These are phyloP conservation scores for Drosophila melanocephala DNA, from an alignment of 2,888 invertebrate genomes.

Conservation along the genomic window DNA sequence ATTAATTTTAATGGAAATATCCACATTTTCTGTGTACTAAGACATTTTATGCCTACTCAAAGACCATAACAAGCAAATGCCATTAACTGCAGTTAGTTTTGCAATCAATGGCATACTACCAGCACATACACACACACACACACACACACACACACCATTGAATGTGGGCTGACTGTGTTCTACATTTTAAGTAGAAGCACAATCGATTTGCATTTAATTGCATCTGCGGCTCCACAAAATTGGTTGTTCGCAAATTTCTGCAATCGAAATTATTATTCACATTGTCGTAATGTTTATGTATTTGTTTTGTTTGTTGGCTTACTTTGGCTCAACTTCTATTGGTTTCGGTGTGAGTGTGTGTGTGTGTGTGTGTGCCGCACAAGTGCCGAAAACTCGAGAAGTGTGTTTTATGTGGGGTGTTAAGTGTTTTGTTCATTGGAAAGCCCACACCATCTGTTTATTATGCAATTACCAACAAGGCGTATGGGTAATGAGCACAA, in stretches of 20 bases:
- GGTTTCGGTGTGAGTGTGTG: background rate
- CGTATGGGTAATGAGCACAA: conserved; percentile 37
- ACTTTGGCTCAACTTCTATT: conserved; percentile 44
- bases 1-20: background rate
- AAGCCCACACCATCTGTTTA: conserved; percentile 66
- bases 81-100: conserved; percentile 52
- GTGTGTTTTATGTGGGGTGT: conserved; percentile 55
- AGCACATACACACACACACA: conserved; percentile 7
- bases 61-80: conserved; percentile 30
- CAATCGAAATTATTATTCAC: conserved; percentile 75
- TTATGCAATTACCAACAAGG: conserved; percentile 64
- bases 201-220: conserved; percentile 79
- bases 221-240: conserved; percentile 72
- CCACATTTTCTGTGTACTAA: background rate
- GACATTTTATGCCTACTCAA: background rate
- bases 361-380: conserved; percentile 16
- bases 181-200: conserved; percentile 58
- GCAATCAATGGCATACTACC: conserved; percentile 6
- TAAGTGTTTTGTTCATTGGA: conserved; percentile 63
- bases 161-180: conserved; percentile 45
- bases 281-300: conserved; percentile 76
- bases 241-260: conserved; percentile 58
- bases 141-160: conserved; percentile 15
- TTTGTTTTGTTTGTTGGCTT: conserved; percentile 67
- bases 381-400: conserved; percentile 16